A percentile compares a stretch with the other conserved stretches of the same genome.
Conservation (phyloP, 2,888 invertebrate genomes). For the Tipula vernalis region DNA sequence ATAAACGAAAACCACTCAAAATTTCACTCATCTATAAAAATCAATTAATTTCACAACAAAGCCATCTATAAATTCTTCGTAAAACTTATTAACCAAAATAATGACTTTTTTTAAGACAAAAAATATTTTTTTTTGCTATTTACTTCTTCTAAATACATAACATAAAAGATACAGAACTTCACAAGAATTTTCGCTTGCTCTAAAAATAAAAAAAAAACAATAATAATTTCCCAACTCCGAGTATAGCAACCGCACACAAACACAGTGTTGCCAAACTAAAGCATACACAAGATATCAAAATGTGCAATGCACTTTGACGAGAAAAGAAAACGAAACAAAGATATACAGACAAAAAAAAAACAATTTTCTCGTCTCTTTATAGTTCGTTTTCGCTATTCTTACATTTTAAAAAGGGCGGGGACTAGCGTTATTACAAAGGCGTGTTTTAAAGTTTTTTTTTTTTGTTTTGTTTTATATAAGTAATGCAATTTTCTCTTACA, state of each 20-base stretch:
- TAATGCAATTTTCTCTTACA: background rate
- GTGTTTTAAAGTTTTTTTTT: background rate
- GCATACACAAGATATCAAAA: background rate
- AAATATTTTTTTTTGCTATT: too few species aligned
- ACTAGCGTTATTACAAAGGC: background rate
- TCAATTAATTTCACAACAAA: background rate
- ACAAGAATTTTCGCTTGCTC: background rate
- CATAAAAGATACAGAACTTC: background rate
- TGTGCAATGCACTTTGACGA: background rate
- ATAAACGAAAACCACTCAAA: background rate
- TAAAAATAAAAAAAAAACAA: too few species aligned
- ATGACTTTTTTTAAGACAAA: too few species aligned
- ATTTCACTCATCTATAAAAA: background rate
- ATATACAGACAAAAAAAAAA: background rate
- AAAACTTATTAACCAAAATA: too few species aligned
- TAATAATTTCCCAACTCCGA: background rate
- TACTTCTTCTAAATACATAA: too few species aligned
- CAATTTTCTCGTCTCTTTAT: background rate
- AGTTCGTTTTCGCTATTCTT: background rate
- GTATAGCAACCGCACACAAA: too few species aligned
- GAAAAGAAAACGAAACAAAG: background rate
- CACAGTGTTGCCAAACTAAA: background rate
- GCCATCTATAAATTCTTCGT: background rate
- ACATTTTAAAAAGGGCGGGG: background rate
- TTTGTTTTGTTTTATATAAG: background rate